Percentiles rank a stretch among this genome's conserved stretches.
These are phyloP conservation scores for Fregata magnificens DNA, from an alignment of 2,113 vertebrate species.

Conservation along the genomic window DNA sequence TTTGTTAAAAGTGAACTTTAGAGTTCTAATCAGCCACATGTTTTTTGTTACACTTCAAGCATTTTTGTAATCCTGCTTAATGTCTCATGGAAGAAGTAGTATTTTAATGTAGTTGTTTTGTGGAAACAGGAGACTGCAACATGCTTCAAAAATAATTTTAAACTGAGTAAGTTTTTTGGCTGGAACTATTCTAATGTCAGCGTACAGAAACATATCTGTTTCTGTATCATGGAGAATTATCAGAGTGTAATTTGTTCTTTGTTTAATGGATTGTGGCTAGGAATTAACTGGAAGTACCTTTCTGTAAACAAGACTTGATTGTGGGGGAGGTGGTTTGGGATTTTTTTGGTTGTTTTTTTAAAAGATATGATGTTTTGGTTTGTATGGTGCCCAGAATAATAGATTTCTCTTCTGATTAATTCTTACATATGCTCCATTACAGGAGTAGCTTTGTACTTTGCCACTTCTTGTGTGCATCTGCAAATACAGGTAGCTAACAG, in stretches of 20 bases:
- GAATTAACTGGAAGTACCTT: background rate
- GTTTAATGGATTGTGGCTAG: background rate
- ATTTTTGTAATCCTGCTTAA: background rate
- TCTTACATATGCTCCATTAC: background rate
- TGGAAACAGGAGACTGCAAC: background rate
- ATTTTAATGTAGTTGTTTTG: background rate
- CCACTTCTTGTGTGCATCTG: background rate
- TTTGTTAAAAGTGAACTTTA: background rate
- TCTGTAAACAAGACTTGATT: background rate
- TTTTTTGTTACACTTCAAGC: background rate
- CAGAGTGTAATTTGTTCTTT: background rate
- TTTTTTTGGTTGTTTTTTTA: background rate
- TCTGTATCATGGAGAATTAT: background rate
- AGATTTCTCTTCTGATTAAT: background rate
- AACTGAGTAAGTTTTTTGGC: background rate
- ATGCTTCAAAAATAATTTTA: background rate
- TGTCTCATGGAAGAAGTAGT: background rate
- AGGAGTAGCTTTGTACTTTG: background rate
- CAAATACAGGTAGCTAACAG: background rate
- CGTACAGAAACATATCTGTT: background rate
- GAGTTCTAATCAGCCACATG: background rate
- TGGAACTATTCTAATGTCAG: background rate
- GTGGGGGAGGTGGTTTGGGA: background rate
- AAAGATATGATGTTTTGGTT: background rate
- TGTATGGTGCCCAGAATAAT: background rate